phyloP scores from a whole-genome alignment of 1,140 invertebrate species.

The Cydia pomonella region DNA sequence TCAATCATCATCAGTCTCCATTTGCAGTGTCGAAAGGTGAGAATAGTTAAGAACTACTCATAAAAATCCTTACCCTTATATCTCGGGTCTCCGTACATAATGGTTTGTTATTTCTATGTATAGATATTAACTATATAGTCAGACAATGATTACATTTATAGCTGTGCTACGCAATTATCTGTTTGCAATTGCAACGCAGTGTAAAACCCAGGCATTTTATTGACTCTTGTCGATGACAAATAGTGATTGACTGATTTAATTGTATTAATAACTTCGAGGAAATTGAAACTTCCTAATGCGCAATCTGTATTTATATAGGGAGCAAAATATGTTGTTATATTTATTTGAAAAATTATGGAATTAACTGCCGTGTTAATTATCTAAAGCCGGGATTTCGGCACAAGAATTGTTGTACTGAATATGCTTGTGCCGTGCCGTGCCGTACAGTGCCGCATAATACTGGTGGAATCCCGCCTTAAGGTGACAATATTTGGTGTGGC shows the following conservation, averaged over 20 bases:
- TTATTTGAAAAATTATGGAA: no score
- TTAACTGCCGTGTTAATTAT: no score
- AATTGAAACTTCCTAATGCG: not conserved
- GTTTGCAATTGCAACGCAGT: conserved; percentile 10
- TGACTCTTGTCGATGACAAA: not conserved
- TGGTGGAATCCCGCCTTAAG: no score
- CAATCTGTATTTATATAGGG: not conserved
- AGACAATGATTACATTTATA: conserved; percentile 18
- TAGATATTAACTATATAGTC: no score
- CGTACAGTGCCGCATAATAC: no score
- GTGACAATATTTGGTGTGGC: no score
- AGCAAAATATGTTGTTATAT: no score
- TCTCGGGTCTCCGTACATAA: not conserved
- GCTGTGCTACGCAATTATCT: not conserved
- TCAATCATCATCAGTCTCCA: conserved; percentile 25
- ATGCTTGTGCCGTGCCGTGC: no score
- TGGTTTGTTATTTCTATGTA: not conserved
- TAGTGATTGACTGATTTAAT: not conserved
- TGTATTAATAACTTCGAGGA: not conserved
- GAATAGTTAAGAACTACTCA: not conserved
- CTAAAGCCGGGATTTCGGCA: no score
- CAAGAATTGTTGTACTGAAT: no score
- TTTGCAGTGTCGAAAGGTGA: conserved; percentile 22
- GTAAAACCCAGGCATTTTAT: not conserved
- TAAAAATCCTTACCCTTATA: not conserved